phyloP scores from a whole-genome alignment of 2,888 invertebrate species.

The Melanchra persicariae region DNA sequence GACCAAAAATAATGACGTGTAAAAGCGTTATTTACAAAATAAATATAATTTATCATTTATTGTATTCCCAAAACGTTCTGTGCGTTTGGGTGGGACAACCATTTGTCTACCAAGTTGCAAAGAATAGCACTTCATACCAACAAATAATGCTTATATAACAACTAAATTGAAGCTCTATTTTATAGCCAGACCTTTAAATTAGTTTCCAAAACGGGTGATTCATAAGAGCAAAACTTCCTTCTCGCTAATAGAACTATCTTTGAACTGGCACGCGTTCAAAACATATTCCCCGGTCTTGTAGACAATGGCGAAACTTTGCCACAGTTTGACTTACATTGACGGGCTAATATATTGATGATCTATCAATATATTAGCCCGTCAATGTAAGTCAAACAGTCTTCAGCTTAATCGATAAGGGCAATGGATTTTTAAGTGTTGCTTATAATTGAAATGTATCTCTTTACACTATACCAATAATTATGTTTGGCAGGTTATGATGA shows the following conservation, averaged over 20 bases:
- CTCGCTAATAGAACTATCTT: slow-evolving; percentile 55
- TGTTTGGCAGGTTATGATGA: no score
- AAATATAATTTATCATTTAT: no score
- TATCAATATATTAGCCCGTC: slow-evolving; percentile 35
- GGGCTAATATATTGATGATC: slow-evolving; percentile 34
- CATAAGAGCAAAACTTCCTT: slow-evolving; percentile 24
- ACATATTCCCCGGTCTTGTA: slow-evolving; percentile 30
- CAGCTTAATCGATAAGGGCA: slow-evolving; percentile 1
- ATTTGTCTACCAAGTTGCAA: not conserved
- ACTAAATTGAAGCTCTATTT: not conserved
- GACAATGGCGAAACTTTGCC: slow-evolving; percentile 50
- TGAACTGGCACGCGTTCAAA: slow-evolving; percentile 58
- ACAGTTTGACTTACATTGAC: slow-evolving; percentile 30
- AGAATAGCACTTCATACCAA: not conserved
- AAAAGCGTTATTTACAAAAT: no score
- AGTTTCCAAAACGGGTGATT: slow-evolving; percentile 22
- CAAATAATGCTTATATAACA: not conserved
- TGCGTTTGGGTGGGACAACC: not conserved
- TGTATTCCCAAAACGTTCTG: not conserved
- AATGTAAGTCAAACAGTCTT: slow-evolving; percentile 34
- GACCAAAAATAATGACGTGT: no score
- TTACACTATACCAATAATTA: not conserved
- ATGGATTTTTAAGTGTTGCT: slow-evolving; percentile 1
- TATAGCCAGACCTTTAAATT: slow-evolving; percentile 4
- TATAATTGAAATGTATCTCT: not conserved